phyloP scores from a whole-genome alignment of 2,888 invertebrate genomes.

The Cheilosia variabilis region DNA sequence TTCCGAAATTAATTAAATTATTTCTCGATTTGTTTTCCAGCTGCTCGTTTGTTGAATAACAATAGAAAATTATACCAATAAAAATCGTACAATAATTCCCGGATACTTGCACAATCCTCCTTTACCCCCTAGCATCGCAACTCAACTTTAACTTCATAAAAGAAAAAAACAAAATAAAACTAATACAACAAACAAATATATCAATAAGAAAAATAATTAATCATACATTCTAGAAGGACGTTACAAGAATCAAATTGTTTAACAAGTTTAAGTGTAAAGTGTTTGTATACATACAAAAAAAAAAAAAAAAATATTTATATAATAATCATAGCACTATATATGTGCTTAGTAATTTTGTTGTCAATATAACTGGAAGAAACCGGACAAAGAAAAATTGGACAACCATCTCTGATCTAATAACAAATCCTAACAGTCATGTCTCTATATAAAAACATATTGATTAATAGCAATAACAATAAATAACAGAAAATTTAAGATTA shows the following conservation, averaged over 20 bases:
- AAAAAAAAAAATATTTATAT: constrained; percentile 21
- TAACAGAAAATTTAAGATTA: constrained; percentile 4
- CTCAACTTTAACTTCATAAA: constrained; percentile 34
- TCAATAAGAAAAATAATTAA: too few relatives aligned
- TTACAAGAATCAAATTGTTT: constrained; percentile 25
- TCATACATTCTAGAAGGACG: neutral
- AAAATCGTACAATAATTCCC: constrained; percentile 23
- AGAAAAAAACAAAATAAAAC: constrained; percentile 18
- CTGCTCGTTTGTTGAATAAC: constrained; percentile 38
- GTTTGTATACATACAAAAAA: constrained; percentile 40
- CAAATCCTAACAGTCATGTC: constrained; percentile 25
- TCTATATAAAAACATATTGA: constrained; percentile 26
- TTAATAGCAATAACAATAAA: constrained; percentile 34
- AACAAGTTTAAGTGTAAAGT: constrained; percentile 55
- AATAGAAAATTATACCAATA: constrained; percentile 2
- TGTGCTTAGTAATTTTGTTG: neutral
- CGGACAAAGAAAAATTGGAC: too few relatives aligned
- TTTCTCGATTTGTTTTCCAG: constrained; percentile 60
- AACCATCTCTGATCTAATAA: constrained; percentile 21
- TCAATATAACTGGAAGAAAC: neutral
- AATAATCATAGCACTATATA: constrained; percentile 29
- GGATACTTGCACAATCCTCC: constrained; percentile 38
- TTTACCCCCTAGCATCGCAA: constrained; percentile 27
- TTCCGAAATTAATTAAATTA: neutral
- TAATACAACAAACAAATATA: constrained; percentile 1